These are phyloP conservation scores for Cairina moschata DNA, from an alignment of 2,113 vertebrate genomes.

Conservation along the genomic window DNA sequence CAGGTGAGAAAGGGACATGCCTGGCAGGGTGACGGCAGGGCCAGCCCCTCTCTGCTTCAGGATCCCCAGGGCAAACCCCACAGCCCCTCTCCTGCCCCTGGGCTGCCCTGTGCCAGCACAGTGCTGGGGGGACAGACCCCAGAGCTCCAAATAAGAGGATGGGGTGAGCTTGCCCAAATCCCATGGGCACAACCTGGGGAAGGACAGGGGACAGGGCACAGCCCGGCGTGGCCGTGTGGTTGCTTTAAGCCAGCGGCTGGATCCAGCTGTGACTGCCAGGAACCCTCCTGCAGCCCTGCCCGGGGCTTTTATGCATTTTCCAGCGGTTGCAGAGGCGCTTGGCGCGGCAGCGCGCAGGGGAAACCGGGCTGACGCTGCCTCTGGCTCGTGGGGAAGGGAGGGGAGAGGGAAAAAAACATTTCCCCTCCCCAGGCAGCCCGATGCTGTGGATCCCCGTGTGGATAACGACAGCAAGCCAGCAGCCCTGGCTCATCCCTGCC, in stretches of 20 bases:
- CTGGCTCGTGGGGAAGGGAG: slow-evolving; percentile 6
- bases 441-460: not conserved
- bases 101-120: accelerated
- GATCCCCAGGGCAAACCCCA: not conserved
- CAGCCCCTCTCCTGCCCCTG: not conserved
- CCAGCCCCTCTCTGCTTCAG: accelerated
- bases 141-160: accelerated
- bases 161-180: not conserved
- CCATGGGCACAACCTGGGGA: accelerated
- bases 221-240: not conserved
- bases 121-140: accelerated
- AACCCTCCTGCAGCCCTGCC: slow-evolving; percentile 32
- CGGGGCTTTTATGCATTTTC: slow-evolving; percentile 59
- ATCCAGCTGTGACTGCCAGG: slow-evolving; percentile 55
- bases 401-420: slow-evolving; percentile 54
- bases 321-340: slow-evolving; percentile 47
- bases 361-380: slow-evolving; percentile 15
- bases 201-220: not conserved
- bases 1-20: not conserved
- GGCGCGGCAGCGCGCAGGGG: not conserved
- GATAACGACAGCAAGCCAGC: not conserved
- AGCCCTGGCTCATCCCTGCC: not conserved
- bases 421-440: slow-evolving; percentile 5
- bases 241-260: slow-evolving; percentile 64
- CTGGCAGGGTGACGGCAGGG: not conserved